Evolutionary conservation across 2,113 vertebrate species (phyloP).

Genomic region (Acrocephalus arundinaceus): DNA sequence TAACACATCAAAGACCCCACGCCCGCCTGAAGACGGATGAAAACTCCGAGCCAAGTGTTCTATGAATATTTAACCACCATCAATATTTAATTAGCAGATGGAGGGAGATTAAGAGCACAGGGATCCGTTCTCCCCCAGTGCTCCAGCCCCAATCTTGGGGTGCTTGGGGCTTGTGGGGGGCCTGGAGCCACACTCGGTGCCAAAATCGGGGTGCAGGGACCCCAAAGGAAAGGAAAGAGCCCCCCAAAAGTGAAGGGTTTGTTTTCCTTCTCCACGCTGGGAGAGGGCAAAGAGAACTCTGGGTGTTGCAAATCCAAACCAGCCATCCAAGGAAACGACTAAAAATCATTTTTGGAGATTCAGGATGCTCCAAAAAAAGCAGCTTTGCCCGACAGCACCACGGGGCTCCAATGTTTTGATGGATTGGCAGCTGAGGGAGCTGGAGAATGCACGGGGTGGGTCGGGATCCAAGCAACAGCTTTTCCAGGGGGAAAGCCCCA

Average conservation of each 20-base stretch:
- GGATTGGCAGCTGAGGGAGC: fast-evolving
- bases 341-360: background rate
- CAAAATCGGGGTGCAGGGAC: fast-evolving
- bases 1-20: slow-evolving; percentile 51
- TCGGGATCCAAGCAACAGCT: background rate
- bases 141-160: background rate
- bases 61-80: slow-evolving; percentile 67
- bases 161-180: fast-evolving
- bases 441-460: background rate
- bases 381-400: background rate
- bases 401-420: fast-evolving
- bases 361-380: background rate
- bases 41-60: slow-evolving; percentile 50
- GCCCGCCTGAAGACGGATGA: slow-evolving; percentile 34
- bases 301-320: background rate
- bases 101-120: slow-evolving; percentile 34
- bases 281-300: background rate
- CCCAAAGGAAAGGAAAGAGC: background rate
- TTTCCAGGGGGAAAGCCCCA: background rate
- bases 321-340: background rate
- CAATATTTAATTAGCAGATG: slow-evolving; percentile 64
- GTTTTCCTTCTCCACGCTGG: fast-evolving
- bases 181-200: fast-evolving
- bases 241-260: background rate
- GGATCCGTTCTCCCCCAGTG: background rate